phyloP scores from a whole-genome alignment of 2,888 invertebrate species.

The Rhingia rostrata region DNA sequence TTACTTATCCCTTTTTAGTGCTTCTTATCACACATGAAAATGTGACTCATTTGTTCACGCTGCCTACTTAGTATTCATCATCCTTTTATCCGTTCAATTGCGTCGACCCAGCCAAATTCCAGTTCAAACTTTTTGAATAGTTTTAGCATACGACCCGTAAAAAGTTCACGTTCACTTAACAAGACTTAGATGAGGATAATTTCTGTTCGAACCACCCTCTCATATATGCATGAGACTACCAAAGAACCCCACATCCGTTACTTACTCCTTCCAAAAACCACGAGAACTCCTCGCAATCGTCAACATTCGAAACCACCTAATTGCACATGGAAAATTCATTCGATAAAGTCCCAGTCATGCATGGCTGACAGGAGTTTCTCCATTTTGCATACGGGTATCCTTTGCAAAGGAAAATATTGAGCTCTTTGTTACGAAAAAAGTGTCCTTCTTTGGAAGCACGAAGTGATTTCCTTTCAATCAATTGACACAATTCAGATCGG shows the following conservation, averaged over 20 bases:
- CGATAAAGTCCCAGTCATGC: conserved; percentile 10
- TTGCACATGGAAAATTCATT: conserved; percentile 36
- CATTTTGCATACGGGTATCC: conserved; percentile 1
- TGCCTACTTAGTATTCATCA: conserved; percentile 46
- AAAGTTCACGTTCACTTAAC: conserved; percentile 44
- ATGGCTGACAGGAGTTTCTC: conserved; percentile 5
- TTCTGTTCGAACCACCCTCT: no score
- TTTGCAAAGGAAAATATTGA: conserved; percentile 11
- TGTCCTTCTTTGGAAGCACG: background rate
- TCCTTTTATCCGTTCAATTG: background rate
- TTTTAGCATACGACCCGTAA: background rate
- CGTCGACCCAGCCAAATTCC: background rate
- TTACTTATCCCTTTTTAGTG: conserved; percentile 21
- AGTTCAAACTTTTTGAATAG: conserved; percentile 23
- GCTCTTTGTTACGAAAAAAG: background rate
- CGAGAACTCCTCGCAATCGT: background rate
- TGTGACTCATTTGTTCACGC: conserved; percentile 11
- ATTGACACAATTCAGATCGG: background rate
- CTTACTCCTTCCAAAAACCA: background rate
- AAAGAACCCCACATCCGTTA: background rate
- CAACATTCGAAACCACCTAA: conserved; percentile 34
- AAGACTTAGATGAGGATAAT: conserved; percentile 25
- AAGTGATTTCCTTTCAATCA: background rate
- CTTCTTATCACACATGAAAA: conserved; percentile 13
- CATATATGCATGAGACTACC: background rate